A percentile compares a stretch with the other conserved stretches of the same genome.
phyloP scores from a whole-genome alignment of 2,113 vertebrate species.

The Sinosuthora webbiana region DNA sequence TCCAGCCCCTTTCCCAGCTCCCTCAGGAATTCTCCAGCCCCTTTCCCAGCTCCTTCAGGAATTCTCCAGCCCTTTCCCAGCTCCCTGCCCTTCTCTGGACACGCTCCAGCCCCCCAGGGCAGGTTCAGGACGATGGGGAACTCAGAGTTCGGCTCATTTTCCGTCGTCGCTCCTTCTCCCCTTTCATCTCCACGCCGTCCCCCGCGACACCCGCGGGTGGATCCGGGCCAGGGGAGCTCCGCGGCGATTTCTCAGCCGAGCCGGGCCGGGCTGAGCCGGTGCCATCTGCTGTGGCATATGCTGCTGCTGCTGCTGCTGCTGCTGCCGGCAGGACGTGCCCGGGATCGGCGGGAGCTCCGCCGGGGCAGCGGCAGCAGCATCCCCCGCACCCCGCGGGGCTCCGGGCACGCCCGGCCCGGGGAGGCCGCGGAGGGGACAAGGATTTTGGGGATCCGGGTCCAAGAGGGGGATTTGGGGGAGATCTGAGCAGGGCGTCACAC shows the following conservation, averaged over 20 bases:
- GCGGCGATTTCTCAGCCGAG: background rate
- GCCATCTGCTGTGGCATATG: slow-evolving; percentile 59
- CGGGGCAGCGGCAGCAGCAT: background rate
- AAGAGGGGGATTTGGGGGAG: background rate
- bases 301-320: background rate
- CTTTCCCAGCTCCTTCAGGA: background rate
- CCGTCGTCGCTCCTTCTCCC: background rate
- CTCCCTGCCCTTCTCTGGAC: background rate
- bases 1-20: background rate
- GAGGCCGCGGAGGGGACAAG: background rate
- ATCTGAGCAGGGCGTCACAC: background rate
- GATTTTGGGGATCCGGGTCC: background rate
- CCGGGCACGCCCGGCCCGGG: too few relatives aligned
- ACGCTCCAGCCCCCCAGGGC: fast-evolving
- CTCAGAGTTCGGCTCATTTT: background rate
- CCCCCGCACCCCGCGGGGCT: too few relatives aligned
- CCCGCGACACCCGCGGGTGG: background rate
- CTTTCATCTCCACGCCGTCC: background rate
- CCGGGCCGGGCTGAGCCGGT: background rate
- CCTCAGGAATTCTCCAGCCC: background rate
- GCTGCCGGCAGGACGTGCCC: background rate
- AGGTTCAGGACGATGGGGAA: fast-evolving
- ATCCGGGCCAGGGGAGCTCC: background rate
- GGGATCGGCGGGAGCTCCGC: background rate
- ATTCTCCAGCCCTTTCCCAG: background rate